phyloP scores from a whole-genome alignment of 2,113 vertebrate species.

The Bubo bubo region DNA sequence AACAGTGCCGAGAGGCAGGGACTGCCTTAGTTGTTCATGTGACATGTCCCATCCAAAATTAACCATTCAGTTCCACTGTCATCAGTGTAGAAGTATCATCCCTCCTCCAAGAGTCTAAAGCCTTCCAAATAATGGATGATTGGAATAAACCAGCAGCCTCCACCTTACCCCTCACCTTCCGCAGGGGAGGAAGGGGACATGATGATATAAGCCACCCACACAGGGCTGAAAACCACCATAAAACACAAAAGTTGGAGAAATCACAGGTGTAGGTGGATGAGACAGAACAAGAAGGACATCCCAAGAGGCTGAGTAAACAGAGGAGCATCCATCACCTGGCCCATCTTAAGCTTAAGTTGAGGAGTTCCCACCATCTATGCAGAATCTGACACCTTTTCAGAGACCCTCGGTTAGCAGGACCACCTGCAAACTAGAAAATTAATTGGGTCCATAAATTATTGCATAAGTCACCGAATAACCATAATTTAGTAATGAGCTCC shows the following conservation, averaged over 20 bases:
- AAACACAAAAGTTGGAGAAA: not conserved
- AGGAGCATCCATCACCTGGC: not conserved
- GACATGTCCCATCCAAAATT: not conserved
- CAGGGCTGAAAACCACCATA: not conserved
- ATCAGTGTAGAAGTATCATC: accelerated
- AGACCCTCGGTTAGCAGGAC: not conserved
- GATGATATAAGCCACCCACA: not conserved
- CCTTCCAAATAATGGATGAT: accelerated
- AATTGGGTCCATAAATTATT: not conserved
- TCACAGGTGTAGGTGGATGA: not conserved
- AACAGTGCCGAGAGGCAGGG: not conserved
- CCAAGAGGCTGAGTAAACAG: not conserved
- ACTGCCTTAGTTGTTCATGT: accelerated
- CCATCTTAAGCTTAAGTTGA: not conserved
- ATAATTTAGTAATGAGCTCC: not conserved
- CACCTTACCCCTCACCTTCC: not conserved
- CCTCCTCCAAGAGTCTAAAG: not conserved
- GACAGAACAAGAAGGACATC: not conserved
- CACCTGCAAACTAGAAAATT: not conserved
- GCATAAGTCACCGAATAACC: not conserved
- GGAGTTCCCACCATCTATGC: not conserved
- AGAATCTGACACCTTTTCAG: not conserved
- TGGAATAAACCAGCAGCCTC: not conserved
- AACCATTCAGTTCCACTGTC: accelerated
- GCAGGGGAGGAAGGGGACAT: not conserved